These are phyloP conservation scores for Empidonax alnorum DNA, from an alignment of 2,113 vertebrate genomes.

Conservation along the genomic window DNA sequence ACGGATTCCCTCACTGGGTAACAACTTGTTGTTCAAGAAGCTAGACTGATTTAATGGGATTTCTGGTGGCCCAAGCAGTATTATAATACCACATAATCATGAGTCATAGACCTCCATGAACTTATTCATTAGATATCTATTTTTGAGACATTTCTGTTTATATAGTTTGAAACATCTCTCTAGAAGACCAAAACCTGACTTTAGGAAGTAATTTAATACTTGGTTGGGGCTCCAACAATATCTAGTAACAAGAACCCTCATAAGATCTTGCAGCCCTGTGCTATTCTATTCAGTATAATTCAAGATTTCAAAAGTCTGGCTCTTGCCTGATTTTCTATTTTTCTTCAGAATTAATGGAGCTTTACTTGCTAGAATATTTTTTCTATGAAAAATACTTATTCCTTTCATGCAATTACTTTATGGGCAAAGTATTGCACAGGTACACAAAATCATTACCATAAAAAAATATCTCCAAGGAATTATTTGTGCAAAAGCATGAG, in stretches of 20 bases:
- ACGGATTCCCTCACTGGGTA: not conserved
- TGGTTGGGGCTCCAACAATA: not conserved
- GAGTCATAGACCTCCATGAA: constrained; percentile 24
- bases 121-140: not conserved
- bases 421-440: not conserved
- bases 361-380: not conserved
- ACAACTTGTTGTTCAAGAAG: not conserved
- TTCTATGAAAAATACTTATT: not conserved
- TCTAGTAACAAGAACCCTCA: not conserved
- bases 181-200: constrained; percentile 3
- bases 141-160: constrained; percentile 30
- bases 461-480: not conserved
- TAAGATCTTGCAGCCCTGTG: not conserved
- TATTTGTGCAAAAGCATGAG: not conserved
- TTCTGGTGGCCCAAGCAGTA: not conserved
- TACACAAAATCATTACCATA: not conserved
- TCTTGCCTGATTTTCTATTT: not conserved
- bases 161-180: constrained; percentile 6
- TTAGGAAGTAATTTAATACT: not conserved
- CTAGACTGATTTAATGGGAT: not conserved
- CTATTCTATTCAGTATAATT: not conserved
- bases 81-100: not conserved
- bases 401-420: not conserved
- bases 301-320: not conserved
- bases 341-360: not conserved